Base-by-base conservation (phyloP, 2,797 vertebrate genomes). In the Galago senegalensis region DNA sequence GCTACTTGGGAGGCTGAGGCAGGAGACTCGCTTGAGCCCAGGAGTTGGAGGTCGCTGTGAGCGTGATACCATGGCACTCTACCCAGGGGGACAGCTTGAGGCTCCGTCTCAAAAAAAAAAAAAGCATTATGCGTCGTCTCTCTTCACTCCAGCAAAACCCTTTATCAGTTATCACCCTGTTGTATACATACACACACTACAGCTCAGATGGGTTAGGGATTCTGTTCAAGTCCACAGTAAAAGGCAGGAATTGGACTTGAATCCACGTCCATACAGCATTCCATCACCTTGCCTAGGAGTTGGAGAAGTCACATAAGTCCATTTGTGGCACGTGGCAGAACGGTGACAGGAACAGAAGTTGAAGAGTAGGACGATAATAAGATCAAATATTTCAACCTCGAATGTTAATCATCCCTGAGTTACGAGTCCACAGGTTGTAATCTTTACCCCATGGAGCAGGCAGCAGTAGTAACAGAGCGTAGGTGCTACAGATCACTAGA, bases 221-320 rank as follows among this genome's bases (percentile, higher is more conserved):
- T 83, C 81, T 87, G 34, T 75, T 61, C 46, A 76, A 79, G n/a
- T 87, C 83, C n/a, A 87, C 27, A 93, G 46, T 34, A 85, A 87
- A 65, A 81, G 23, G 12, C 84, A 95, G 49, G 43, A 16, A 14
- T 79, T 10, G 86, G 16, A 75, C 43, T 94, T 46, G 60, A 87
- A 87, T 63, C 31, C 18, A 87, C 25, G 53, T 72, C 65, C 46
- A 31, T 40, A 20, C 25, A 73, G 37, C n/a, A 87, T 96, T 94
- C 86, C 9, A 63, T 16, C 7, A 46, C 27, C 43, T 1, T 46
- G 72, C 40, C 43, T 81, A 63, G 46, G 67, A 70, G 60, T 87
- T 80, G 80, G n/a, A 85, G 84, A 90, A 96, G 63, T 82, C 63
- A 69, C 40, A 5, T 23, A 73, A 53, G 2, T 37, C 79, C 31